Conservation (phyloP, 2,797 vertebrate species). For the Gambelia wislizenii region DNA sequence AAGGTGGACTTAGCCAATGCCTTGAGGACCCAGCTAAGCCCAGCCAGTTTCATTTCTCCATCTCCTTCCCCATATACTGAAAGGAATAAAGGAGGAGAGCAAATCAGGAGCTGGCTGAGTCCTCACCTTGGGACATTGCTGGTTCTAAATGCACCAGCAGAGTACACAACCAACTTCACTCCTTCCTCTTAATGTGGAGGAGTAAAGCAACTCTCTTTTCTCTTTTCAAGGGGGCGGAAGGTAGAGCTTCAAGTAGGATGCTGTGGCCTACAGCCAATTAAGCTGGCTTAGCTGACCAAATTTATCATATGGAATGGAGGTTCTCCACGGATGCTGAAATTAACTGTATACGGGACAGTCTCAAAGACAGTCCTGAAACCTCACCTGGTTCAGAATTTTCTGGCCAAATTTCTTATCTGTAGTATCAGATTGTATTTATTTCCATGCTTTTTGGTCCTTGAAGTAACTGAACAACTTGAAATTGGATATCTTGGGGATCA, state of each 20-base stretch:
- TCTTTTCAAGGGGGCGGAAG: too few species aligned
- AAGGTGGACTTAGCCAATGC: background rate
- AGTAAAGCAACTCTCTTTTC: too few species aligned
- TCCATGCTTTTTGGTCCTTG: background rate
- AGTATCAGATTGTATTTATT: background rate
- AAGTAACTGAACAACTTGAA: background rate
- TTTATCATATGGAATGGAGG: too few species aligned
- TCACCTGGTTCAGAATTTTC: background rate
- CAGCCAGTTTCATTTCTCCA: background rate
- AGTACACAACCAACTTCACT: background rate
- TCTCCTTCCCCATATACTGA: background rate
- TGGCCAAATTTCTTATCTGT: background rate
- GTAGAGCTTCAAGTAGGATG: too few species aligned
- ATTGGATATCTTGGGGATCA: background rate
- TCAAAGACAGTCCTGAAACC: background rate
- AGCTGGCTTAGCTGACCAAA: too few species aligned
- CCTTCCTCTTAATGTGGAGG: too few species aligned
- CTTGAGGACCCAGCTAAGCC: background rate
- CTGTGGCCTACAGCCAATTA: too few species aligned
- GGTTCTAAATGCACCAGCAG: background rate
- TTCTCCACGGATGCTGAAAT: too few species aligned
- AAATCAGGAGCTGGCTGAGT: too few species aligned
- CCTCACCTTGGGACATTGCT: background rate
- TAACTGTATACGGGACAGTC: background rate
- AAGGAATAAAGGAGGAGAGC: background rate